Evolutionary conservation across 2,888 invertebrate genomes (phyloP), one percentile per base, ranked within the genome.

Genomic region (Clusia tigrina): DNA sequence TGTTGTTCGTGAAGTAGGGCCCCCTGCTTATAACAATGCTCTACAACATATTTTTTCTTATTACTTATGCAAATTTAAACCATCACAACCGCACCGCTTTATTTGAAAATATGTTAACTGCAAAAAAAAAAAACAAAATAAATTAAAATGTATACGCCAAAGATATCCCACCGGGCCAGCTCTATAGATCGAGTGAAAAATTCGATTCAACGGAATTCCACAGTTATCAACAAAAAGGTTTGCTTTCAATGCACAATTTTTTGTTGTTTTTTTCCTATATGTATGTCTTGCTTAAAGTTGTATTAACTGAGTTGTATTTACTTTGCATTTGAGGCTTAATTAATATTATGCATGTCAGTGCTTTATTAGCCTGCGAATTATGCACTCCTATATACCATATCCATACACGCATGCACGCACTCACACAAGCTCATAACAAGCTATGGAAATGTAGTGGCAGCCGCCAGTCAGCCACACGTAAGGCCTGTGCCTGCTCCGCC

Each of bases 101-200:
- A 20, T n/a, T 3, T 22, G 22, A n/a, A 25, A 48, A 63, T 42
- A n/a, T 26, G 18, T 17, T 32, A 58, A 54, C n/a, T 17, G 53
- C 58, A 52, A 54, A 51, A 37, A 42, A 25, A 58, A 59, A 55
- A 53, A 54, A 62, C 46, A 23, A 64, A 60, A 60, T 65, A 57
- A 60, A 22, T 42, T 20, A 32, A 53, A 20, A 46, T 10, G 18
- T 17, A 42, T 32, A 10, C n/a, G n/a, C n/a, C 23, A 77, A 80
- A 84, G 84, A 84, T 74, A 81, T 78, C 68, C 82, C 79, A 76
- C 80, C 84, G 70, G 87, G 87, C 81, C 86, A 87, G 81, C 87
- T 89, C 85, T 87, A 86, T 86, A 87, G 88, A 86, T 87, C 85
- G 67, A 83, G 87, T 84, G 87, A 88, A 86, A 88, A 86, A 84